A percentile compares a stretch with the other conserved stretches of the same genome.
Evolutionary conservation across 2,113 vertebrate genomes (phyloP).

Genomic region (Hystrix brachyura): DNA sequence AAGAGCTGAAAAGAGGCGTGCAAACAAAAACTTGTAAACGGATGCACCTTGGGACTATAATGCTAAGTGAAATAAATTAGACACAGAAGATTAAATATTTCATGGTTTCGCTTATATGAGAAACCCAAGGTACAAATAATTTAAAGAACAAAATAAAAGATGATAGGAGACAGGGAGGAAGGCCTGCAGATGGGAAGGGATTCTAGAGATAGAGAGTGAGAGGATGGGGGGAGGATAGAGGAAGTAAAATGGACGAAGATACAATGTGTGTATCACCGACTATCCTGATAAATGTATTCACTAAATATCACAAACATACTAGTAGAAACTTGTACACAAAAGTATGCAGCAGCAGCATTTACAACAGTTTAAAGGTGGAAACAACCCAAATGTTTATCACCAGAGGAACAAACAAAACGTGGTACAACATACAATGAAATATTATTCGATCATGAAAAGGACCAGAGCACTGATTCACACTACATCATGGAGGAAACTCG

Average conservation of each 20-base stretch:
- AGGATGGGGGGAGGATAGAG: not conserved
- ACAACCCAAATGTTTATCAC: not conserved
- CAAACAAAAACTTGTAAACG: not conserved
- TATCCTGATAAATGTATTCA: not conserved
- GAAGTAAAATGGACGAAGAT: not conserved
- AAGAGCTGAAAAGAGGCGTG: not conserved
- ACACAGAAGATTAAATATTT: not conserved
- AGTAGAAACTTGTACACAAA: not conserved
- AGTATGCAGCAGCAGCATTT: not conserved
- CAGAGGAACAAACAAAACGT: not conserved
- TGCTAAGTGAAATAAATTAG: not conserved
- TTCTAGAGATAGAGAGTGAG: not conserved
- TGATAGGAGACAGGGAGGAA: not conserved
- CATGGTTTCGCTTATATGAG: not conserved
- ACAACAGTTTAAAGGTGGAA: not conserved
- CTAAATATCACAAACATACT: not conserved
- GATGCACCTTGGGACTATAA: not conserved
- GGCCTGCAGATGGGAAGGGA: not conserved
- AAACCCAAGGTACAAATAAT: not conserved
- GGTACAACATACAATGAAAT: not conserved
- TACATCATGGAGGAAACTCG: too few relatives aligned
- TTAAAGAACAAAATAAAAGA: not conserved
- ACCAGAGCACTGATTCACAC: not conserved
- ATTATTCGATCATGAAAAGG: not conserved
- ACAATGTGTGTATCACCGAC: not conserved